Base-by-base conservation (phyloP, 2,113 vertebrate genomes). In the Actenoides lindsayi region DNA sequence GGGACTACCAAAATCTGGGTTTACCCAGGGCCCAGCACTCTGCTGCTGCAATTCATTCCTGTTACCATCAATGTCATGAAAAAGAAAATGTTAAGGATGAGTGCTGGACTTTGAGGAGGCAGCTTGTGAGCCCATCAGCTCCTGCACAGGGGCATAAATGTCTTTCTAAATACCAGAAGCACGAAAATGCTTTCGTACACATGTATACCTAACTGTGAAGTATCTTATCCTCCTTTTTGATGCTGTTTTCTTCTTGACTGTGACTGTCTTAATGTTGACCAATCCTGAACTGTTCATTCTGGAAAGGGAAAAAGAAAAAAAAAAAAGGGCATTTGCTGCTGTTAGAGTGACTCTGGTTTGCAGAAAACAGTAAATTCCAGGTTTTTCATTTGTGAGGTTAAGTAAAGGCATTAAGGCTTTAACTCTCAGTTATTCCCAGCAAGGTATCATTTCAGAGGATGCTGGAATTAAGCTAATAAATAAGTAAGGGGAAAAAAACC, bases 381-480 rank as follows among this genome's bases (percentile, higher is more conserved):
- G 13, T 74, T 89, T 96, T 95, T 92, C 18, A 75, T 86, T 93
- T 75, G 24, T 57, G 54, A 77, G 84, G 41, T 44, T 78, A 65
- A 91, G 54, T 27, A 65, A 93, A 93, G 24, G 33, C 31, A 28
- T 82, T 85, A 79, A 73, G 81, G 60, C 53, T 95, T 87, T 89
- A 93, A 69, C 64, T 51, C 44, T 84, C 89, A 6, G 80, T 71
- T 87, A 53, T 93, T 94, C n/a, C 39, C 69, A 92, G 77, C 69
- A 90, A 75, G 77, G 51, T 28, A 60, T 14, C 33, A 27, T 89
- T 81, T 85, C 67, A 63, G 73, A 71, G 28, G 64, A 50, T 82
- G 65, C 33, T 89, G 90, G 80, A 94, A 95, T 95, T 91, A 91
- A 96, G 59, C n/a, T 91, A 87, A 88, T 95, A 96, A 95, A 71